phyloP scores from a whole-genome alignment of 2,113 vertebrate species.

The Eubucco bourcierii region DNA sequence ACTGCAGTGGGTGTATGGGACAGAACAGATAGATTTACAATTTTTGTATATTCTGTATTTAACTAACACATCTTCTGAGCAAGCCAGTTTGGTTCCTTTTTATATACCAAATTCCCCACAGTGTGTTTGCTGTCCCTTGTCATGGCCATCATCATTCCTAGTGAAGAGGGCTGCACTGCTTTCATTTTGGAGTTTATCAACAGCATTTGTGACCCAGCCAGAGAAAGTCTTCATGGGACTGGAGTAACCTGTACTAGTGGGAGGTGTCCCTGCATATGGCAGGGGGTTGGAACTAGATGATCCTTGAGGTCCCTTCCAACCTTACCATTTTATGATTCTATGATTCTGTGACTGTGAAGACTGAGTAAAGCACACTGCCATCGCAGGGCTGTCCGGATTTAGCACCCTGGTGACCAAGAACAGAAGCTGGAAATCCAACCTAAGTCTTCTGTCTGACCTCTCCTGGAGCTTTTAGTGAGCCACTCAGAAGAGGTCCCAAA shows the following conservation, averaged over 20 bases:
- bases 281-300: too few relatives aligned
- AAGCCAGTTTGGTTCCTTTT: neutral
- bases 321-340: too few relatives aligned
- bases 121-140: neutral
- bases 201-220: neutral
- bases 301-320: too few relatives aligned
- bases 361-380: neutral
- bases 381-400: neutral
- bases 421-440: neutral
- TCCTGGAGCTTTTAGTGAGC: neutral
- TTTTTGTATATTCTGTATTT: neutral
- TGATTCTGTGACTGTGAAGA: too few relatives aligned
- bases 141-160: neutral
- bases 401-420: neutral
- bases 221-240: neutral
- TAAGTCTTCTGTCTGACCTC: neutral
- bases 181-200: neutral
- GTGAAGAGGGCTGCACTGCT: neutral
- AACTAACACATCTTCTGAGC: neutral
- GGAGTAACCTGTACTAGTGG: too few relatives aligned
- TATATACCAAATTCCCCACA: neutral
- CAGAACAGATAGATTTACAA: neutral
- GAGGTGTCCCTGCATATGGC: too few relatives aligned
- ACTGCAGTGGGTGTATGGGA: neutral
- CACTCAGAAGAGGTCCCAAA: neutral